phyloP scores from a whole-genome alignment of 1,140 invertebrate species.

The Papilio dardanus region DNA sequence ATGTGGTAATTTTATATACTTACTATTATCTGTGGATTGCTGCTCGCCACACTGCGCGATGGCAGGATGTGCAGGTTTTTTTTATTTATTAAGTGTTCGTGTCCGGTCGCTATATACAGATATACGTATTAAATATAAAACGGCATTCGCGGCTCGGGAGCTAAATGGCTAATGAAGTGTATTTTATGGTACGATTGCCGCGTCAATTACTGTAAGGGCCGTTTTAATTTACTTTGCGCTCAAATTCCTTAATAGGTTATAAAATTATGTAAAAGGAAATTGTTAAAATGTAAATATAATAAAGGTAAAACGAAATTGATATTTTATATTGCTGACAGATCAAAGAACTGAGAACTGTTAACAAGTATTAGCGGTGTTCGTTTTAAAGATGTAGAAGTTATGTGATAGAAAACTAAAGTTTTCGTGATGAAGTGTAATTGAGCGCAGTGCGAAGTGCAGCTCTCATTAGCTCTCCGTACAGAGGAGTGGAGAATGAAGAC shows the following conservation, averaged over 20 bases:
- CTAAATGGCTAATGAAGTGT: constrained; percentile 3
- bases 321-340: background rate
- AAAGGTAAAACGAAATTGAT: background rate
- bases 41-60: background rate
- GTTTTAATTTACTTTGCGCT: background rate
- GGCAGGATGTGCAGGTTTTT: background rate
- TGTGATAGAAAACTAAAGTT: too few species aligned
- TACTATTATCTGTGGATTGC: background rate
- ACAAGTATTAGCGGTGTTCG: too few species aligned
- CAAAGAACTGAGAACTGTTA: too few species aligned
- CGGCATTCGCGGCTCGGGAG: background rate
- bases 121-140: background rate
- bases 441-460: background rate
- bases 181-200: background rate
- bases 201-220: background rate
- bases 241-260: background rate
- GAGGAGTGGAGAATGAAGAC: background rate
- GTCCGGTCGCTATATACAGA: background rate
- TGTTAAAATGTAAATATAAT: background rate
- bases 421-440: background rate
- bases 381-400: too few species aligned
- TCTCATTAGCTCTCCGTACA: background rate
- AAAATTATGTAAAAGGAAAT: background rate
- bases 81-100: background rate
- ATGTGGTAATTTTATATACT: too few species aligned